Percentiles rank a stretch among this genome's conserved stretches.
Evolutionary conservation across 2,797 vertebrate genomes (phyloP).

Genomic region (Epinephelus awoara): DNA sequence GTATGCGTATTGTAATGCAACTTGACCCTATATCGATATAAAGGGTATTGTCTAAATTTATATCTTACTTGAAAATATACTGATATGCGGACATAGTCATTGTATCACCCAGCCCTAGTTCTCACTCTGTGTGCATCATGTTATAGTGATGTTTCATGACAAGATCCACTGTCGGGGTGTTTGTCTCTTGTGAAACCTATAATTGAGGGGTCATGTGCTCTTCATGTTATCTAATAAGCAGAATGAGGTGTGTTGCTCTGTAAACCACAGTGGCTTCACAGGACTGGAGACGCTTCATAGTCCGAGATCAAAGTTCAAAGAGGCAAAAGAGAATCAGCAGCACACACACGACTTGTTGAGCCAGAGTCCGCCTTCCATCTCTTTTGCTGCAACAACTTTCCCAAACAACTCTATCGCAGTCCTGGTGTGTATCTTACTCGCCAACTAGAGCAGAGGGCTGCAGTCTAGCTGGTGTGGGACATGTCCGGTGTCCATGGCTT

Average conservation of each 20-base stretch:
- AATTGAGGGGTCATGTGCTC: not conserved
- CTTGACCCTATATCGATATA: no score
- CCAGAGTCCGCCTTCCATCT: not conserved
- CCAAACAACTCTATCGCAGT: constrained; percentile 1
- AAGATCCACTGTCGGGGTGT: not conserved
- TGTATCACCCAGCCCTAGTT: no score
- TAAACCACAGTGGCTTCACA: not conserved
- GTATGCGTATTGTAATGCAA: no score
- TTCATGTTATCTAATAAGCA: not conserved
- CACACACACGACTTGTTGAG: not conserved
- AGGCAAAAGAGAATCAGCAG: constrained; percentile 25
- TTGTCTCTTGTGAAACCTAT: not conserved
- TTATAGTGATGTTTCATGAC: not conserved
- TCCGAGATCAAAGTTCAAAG: not conserved
- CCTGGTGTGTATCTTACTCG: not conserved
- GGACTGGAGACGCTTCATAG: not conserved
- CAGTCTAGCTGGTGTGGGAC: constrained; percentile 7
- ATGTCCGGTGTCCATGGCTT: constrained; percentile 8
- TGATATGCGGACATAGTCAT: no score
- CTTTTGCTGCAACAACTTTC: not conserved
- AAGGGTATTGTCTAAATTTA: no score
- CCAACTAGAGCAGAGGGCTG: constrained; percentile 8
- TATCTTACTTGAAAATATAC: no score
- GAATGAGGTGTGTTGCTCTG: not conserved
- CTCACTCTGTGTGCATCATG: not conserved